Evolutionary conservation across 2,113 vertebrate species (phyloP), one percentile per base, ranked within the genome.

Genomic region (Rynchops niger): DNA sequence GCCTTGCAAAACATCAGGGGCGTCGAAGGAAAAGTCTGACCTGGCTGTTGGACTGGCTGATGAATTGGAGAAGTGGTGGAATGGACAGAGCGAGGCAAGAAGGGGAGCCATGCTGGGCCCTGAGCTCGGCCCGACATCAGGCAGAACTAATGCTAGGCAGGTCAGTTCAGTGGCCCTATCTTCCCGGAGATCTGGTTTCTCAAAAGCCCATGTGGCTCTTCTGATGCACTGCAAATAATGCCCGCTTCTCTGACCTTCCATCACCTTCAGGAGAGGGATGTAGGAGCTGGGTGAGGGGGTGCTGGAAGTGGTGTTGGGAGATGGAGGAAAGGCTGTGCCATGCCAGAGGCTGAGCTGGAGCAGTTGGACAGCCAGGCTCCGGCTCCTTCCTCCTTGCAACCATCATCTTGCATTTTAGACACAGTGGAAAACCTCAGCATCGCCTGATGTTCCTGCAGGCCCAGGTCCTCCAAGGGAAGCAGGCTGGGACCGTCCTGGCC

Each of bases 81-180:
- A 11, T 52, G 59, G 55, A 36, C 40, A 49, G 65, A 78, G 42
- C 0, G 0, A 40, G n/a, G 52, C 26, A 19, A 0, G 3, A 38
- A 27, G 27, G 14, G 11, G 43, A 95, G 27, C 47, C 4, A 1
- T 30, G 40, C 17, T 85, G 78, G 27, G 34, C 34, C 30, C 34
- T 65, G 34, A 58, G 38, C 45, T 77, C 65, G 61, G 43, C 18
- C 50, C 0, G 0, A 1, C 17, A 3, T 45, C 2, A 8, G 26
- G 32, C 55, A 78, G 53, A 50, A 6, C 26, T 63, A 40, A 11
- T 16, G 19, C 34, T 40, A 42, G n/a, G 22, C 34, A 32, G 55
- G 25, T 70, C 36, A 34, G 42, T 27, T 72, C 50, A 70, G 43
- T 26, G 45, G 20, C 36, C 13, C 21, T 5, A 21, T 38, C 49